Base-by-base conservation (phyloP, 2,113 vertebrate species). In the Cyrtonyx montezumae region DNA sequence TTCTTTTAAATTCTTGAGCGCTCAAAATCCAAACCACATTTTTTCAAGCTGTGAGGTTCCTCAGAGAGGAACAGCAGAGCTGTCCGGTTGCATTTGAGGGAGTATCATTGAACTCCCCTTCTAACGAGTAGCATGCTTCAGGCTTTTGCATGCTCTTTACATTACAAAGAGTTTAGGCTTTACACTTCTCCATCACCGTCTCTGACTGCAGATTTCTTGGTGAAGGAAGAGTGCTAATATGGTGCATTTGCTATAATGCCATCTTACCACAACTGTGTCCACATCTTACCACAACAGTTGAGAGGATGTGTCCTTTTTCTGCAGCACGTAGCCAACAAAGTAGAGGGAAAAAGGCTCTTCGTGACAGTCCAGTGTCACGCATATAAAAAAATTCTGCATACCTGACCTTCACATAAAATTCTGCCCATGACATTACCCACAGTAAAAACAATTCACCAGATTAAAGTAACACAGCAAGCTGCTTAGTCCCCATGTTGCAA, bases 381-480 rank as follows among this genome's bases (percentile, higher is more conserved):
- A 40, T 7, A 17, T 43, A 21, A 80, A 81, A 68, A 46, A 68
- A 0, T 34, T 45, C 67, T 75, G 20, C 26, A 75, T 68, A 15
- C 14, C 45, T 15, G 43, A 84, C 32, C n/a, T 79, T 36, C 66
- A 49, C 23, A 42, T 61, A 48, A 87, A 82, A 81, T 61, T 21
- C 59, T 83, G 45, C 30, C 32, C 19, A 7, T 11, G 21, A 62
- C 21, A 13, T 53, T 69, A 71, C 14, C 21, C 58, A 85, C 48
- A 79, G 36, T 32, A 58, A 84, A 76, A 79, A 36, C 37, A 85
- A 59, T 55, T 71, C 61, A 83, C 45, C 73, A 80, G 74, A 55
- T 91, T 32, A 80, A 83, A n/a, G 67, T 51, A 75, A 63, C 48
- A 82, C 53, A 66, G 32, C 67, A 91, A 90, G 59, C 36, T 88